These are phyloP conservation scores for Microvelia longipes DNA, from an alignment of 1,140 invertebrate species.

Conservation along the genomic window DNA sequence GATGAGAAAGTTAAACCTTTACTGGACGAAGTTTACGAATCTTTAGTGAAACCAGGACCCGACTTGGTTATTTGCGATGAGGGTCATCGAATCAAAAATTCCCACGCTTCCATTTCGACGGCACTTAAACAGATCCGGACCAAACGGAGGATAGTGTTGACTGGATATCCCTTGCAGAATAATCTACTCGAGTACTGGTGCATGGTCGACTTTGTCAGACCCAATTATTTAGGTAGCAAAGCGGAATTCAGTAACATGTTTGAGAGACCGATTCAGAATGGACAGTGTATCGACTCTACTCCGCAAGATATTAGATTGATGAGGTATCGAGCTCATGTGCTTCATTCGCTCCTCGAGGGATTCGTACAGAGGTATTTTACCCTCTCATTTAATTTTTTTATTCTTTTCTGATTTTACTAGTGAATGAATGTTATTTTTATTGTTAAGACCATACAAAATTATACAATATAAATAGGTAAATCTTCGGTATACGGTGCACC, in stretches of 20 bases:
- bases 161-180: conserved; percentile 93
- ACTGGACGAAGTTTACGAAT: conserved; percentile 69
- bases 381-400: neutral
- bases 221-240: conserved; percentile 81
- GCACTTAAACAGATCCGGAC: conserved; percentile 84
- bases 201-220: conserved; percentile 91
- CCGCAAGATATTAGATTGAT: conserved; percentile 77
- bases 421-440: too few relatives aligned
- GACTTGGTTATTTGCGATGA: conserved; percentile 92
- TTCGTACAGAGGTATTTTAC: conserved; percentile 62
- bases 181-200: conserved; percentile 93
- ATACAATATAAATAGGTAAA: too few relatives aligned
- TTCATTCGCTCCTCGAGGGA: conserved; percentile 75
- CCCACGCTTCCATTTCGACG: conserved; percentile 80
- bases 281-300: conserved; percentile 83
- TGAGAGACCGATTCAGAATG: conserved; percentile 85
- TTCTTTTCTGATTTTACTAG: too few relatives aligned
- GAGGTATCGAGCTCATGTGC: conserved; percentile 74
- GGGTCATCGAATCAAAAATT: conserved; percentile 92
- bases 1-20: conserved; percentile 69
- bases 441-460: too few relatives aligned
- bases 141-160: conserved; percentile 75
- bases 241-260: conserved; percentile 94
- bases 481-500: too few relatives aligned
- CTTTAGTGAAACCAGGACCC: conserved; percentile 79